Evolutionary conservation across 1,140 invertebrate genomes (phyloP).

Genomic region (Caerostris extrusa): DNA sequence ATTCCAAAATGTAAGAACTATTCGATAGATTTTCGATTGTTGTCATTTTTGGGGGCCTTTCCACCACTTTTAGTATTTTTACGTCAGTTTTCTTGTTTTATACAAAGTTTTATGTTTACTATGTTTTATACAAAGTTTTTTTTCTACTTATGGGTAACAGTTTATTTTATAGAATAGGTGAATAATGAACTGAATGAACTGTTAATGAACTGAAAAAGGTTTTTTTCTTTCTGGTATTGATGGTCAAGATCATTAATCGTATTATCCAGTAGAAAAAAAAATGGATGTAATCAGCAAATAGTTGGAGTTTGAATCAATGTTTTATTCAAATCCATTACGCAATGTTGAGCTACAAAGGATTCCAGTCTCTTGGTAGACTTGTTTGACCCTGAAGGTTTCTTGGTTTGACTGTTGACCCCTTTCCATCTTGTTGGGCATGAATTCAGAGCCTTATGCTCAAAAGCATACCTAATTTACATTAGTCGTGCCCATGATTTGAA

Average conservation of each 20-base stretch:
- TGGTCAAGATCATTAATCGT: slow-evolving; percentile 21
- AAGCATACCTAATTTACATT: background rate
- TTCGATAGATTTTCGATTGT: too few relatives aligned
- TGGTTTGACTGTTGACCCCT: background rate
- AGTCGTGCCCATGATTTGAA: background rate
- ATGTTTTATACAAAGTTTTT: too few relatives aligned
- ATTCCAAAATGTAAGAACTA: too few relatives aligned
- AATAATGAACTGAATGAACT: too few relatives aligned
- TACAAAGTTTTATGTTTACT: too few relatives aligned
- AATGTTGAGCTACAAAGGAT: background rate
- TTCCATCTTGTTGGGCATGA: background rate
- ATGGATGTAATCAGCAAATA: background rate
- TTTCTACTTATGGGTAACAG: background rate
- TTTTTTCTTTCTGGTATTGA: background rate
- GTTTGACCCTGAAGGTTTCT: background rate
- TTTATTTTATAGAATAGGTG: background rate
- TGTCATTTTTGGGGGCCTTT: too few relatives aligned
- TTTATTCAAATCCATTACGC: background rate
- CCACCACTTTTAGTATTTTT: too few relatives aligned
- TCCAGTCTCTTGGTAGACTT: background rate
- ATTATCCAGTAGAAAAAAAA: background rate
- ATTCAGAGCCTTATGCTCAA: background rate
- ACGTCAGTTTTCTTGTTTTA: too few relatives aligned
- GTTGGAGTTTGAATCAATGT: background rate
- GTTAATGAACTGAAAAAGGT: background rate